Base-by-base conservation (phyloP, 1,140 invertebrate species). In the Physella acuta region DNA sequence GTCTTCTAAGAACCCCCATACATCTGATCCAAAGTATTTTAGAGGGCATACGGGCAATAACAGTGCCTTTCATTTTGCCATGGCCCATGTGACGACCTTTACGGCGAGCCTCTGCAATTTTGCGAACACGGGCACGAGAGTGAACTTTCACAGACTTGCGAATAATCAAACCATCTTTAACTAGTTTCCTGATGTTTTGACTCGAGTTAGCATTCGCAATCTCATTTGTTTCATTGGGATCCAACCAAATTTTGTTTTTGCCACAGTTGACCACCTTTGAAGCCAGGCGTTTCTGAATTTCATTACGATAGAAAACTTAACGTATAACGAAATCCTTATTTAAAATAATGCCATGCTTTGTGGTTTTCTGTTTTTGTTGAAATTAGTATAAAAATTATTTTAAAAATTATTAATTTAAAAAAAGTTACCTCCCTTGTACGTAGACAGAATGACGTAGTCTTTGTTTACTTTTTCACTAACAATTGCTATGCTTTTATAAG, bases 121-220 rank as follows among this genome's bases (percentile, higher is more conserved):
- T 96, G 75, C 97, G 92, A 67, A 97, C 95, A 71, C 98, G 90
- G 71, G 94, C 95, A 80, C 97, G 90, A 14, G 97, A 99, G 85
- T 99, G 98, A 16, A 99, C 96, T 44, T 95, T 95, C 26, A 98
- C 95, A 24, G 98, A 98, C 82, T 99, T 99, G 86, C 96, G 95
- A 83, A 99, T 99, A 81, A 99, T 99, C 70, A 99, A 89, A 91
- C 98, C 98, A 93, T 99, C 97, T 86, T 98, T 99, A 73, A 99
- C 95, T 80, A 99, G 88, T 86, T 98, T 98, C 75, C 97, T 90
- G 82, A 99, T 97, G 86, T 98, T 99, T 88, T 99, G 97, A 81
- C 96, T 88, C 67, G 97, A 99, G 85, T 99, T 99, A 74, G 98
- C 98, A 85, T 99, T 99, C 71, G 95, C 93, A 83, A 99, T 99